These are phyloP conservation scores for Dicycla oo DNA, from an alignment of 2,888 invertebrate genomes.

Conservation along the genomic window DNA sequence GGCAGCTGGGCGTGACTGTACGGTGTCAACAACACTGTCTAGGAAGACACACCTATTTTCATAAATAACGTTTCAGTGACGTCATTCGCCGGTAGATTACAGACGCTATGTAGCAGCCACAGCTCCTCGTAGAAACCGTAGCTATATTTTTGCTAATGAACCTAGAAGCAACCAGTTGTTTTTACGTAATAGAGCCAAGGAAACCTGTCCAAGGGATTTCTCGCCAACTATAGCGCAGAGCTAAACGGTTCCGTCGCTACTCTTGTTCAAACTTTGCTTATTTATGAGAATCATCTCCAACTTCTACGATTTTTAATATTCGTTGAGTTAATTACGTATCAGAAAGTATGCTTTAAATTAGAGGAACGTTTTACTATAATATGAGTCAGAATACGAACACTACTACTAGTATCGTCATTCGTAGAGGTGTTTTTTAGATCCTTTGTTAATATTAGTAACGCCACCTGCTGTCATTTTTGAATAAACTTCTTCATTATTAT, in stretches of 20 bases:
- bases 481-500: too few species aligned
- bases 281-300: slow-evolving; percentile 29
- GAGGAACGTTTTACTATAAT: not conserved
- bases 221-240: slow-evolving; percentile 28
- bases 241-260: slow-evolving; percentile 48
- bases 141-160: not conserved
- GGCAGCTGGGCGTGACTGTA: not conserved
- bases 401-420: not conserved
- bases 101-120: not conserved
- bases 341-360: not conserved
- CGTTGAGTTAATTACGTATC: not conserved
- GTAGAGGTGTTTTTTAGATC: not conserved
- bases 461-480: not conserved
- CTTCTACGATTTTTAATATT: slow-evolving; percentile 14
- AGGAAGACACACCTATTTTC: too few species aligned
- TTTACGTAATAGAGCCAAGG: not conserved
- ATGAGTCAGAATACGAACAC: not conserved
- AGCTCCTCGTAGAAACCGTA: fast-evolving
- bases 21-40: too few species aligned
- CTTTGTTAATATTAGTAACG: too few species aligned
- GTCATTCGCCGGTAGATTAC: not conserved
- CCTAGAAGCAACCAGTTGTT: slow-evolving; percentile 30
- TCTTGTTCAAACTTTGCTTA: slow-evolving; percentile 39
- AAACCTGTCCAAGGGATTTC: slow-evolving; percentile 12
- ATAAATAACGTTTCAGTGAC: not conserved